Evolutionary conservation across 1,140 invertebrate genomes (phyloP).

Genomic region (Luehdorfia chinensis): DNA sequence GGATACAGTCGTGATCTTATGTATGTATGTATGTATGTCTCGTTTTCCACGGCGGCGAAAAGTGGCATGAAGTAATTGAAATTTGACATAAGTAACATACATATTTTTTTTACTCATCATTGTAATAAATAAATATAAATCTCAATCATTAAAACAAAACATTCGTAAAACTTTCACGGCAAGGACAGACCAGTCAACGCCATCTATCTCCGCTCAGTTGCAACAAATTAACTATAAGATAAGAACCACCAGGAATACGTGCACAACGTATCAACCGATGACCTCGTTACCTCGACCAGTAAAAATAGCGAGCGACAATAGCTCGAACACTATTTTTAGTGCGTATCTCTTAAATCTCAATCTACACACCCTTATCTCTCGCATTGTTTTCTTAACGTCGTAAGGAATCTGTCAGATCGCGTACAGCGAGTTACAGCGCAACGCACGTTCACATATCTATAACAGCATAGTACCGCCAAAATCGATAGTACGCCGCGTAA

Average conservation of each 20-base stretch:
- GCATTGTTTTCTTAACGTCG: conserved; percentile 31
- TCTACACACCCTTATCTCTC: conserved; percentile 53
- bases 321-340: conserved; percentile 74
- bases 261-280: conserved; percentile 47
- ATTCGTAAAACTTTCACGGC: no score
- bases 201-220: conserved; percentile 36
- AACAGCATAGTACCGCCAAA: conserved; percentile 33
- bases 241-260: conserved; percentile 43
- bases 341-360: conserved; percentile 59
- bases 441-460: conserved; percentile 38
- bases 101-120: no score
- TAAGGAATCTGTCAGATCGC: conserved; percentile 27
- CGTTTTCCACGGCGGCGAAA: no score
- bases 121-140: no score
- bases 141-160: no score
- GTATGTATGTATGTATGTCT: no score
- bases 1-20: no score
- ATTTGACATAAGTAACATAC: no score
- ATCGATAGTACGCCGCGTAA: conserved; percentile 50
- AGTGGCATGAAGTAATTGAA: no score
- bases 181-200: no score
- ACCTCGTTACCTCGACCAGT: conserved; percentile 66
- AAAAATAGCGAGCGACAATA: conserved; percentile 74
- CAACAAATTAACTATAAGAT: conserved; percentile 33
- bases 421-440: conserved; percentile 38